A percentile compares a stretch with the other conserved stretches of the same genome.
These are phyloP conservation scores for Perognathus longimembris DNA, from an alignment of 2,113 vertebrate genomes.

Conservation along the genomic window DNA sequence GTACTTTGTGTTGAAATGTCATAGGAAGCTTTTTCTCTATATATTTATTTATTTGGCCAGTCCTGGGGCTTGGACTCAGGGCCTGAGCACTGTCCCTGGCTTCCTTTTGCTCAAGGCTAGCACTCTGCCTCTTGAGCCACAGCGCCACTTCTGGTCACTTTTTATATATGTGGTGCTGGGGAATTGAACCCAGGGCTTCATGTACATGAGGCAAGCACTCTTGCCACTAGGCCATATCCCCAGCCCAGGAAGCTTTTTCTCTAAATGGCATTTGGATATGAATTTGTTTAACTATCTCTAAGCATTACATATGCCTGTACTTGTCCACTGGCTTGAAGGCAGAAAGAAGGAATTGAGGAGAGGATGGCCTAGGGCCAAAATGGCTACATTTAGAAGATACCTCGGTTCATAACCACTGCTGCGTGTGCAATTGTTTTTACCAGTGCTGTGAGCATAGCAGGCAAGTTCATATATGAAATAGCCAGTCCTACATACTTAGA, in stretches of 20 bases:
- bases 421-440: neutral
- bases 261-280: neutral
- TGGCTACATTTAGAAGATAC: neutral
- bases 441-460: neutral
- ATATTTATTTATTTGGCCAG: too few species aligned
- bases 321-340: conserved; percentile 46
- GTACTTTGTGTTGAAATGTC: too few species aligned
- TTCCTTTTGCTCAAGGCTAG: too few species aligned
- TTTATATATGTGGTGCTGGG: too few species aligned
- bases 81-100: too few species aligned
- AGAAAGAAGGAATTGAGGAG: conserved; percentile 27
- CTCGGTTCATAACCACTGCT: neutral
- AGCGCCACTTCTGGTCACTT: too few species aligned
- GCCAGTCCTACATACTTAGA: conserved; percentile 25
- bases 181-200: too few species aligned
- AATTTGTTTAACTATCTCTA: conserved; percentile 36
- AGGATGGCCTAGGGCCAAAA: neutral
- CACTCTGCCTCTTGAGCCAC: too few species aligned
- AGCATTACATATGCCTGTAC: neutral
- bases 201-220: too few species aligned
- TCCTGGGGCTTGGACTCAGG: too few species aligned
- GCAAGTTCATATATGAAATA: conserved; percentile 12
- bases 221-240: too few species aligned
- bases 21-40: too few species aligned
- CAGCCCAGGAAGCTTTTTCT: conserved; percentile 31